Evolutionary conservation across 2,797 vertebrate species (phyloP).

Genomic region (Enoplosus armatus): DNA sequence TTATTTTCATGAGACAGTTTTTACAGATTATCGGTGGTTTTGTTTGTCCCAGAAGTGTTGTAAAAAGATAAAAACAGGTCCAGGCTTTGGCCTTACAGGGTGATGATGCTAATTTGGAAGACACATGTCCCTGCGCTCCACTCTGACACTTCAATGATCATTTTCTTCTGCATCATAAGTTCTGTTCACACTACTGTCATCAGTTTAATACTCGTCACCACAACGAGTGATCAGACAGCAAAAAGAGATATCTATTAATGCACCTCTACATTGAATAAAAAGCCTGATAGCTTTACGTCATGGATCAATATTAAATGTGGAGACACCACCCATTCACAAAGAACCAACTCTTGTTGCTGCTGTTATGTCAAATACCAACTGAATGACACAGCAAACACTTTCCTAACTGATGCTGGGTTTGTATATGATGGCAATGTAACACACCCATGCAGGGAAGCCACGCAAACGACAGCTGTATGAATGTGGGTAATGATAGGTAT

Average conservation of each 20-base stretch:
- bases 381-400: neutral
- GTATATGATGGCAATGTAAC: neutral
- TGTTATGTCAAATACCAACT: neutral
- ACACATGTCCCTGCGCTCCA: no score
- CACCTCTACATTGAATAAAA: neutral
- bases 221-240: neutral
- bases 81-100: neutral
- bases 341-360: neutral
- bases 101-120: neutral
- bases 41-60: slow-evolving; percentile 7
- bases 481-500: neutral
- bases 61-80: no score
- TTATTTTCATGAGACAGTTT: neutral
- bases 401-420: neutral
- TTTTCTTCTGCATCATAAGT: neutral
- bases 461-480: neutral
- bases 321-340: neutral
- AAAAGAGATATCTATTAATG: neutral
- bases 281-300: neutral
- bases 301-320: neutral
- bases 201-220: neutral
- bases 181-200: neutral
- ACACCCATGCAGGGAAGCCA: neutral
- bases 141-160: no score
- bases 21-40: slow-evolving; percentile 4